Base-by-base conservation (phyloP, 2,888 invertebrate species). In the Operophtera brumata region DNA sequence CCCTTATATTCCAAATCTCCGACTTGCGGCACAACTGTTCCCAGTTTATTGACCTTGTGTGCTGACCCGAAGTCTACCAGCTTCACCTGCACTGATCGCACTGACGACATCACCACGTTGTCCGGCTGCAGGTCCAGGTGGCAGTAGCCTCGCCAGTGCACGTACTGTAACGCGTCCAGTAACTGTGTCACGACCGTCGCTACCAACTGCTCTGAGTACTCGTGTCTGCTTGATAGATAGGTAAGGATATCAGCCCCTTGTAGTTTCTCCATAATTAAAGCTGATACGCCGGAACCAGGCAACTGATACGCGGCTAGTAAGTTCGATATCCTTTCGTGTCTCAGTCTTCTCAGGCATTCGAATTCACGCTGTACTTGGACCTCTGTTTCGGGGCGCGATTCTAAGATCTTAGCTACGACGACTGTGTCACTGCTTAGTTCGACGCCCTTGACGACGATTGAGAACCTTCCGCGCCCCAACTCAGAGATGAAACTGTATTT, bases 41-140 rank as follows among this genome's bases (percentile, higher is more conserved):
- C 97, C 50, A 96, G 82, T 80, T 95, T 96, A 35, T 94, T 94
- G 2, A 97, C 95, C 70, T 92, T 93, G 69, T 95, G 94, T 1
- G 98, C 95, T 5, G 95, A 94, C 0, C 98, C 98, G 77, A 99
- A 95, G 84, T 99, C 99, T 6, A 97, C 94, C 41, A 99, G 85
- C 83, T 98, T 99, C 1, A 99, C 93, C 80, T 96, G 95, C 7
- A 95, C 93, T 0, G 95, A 94, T 64, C 97, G 91, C 11, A 96
- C 94, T 0, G 95, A 94, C 1, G 95, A 93, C 95, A 99, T 96
- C 2, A 98, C 96, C 20, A 99, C 93, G 82, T 99, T 99, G 77
- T 98, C 97, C 0, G 99, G 99, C 81, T 99, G 97, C 44, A 98
- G 90, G 79, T 98, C 96, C 59, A 98, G 86, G 80, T 97, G 97